These are phyloP conservation scores for Amblyraja radiata DNA, from an alignment of 2,797 vertebrate genomes.

Conservation along the genomic window DNA sequence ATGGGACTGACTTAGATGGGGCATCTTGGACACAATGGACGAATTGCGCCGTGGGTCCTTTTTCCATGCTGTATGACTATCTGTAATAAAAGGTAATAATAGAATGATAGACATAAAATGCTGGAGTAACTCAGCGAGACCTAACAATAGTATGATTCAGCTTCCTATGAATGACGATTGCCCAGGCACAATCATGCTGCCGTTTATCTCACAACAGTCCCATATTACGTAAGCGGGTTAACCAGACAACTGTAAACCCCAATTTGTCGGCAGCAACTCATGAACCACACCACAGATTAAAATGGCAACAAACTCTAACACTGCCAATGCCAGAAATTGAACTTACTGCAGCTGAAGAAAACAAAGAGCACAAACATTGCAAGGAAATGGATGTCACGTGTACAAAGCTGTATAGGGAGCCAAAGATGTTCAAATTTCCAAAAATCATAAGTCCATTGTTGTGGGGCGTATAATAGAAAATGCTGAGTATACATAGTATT, in stretches of 20 bases:
- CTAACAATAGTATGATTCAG: background rate
- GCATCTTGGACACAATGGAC: too few species aligned
- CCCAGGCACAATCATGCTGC: background rate
- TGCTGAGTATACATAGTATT: background rate
- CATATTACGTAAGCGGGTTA: background rate
- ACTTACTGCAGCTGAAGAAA: background rate
- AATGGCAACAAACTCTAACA: background rate
- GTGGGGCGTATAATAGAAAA: background rate
- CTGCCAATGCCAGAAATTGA: background rate
- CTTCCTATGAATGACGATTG: background rate
- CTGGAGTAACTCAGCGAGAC: too few species aligned
- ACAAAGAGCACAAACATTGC: background rate
- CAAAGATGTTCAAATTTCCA: background rate
- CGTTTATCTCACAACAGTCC: background rate
- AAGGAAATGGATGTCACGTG: background rate
- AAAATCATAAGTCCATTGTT: background rate
- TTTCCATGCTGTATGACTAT: too few species aligned
- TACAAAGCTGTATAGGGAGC: background rate
- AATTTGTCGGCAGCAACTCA: background rate
- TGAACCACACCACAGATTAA: background rate
- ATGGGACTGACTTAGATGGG: too few species aligned
- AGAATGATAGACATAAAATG: too few species aligned
- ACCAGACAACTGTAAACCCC: background rate
- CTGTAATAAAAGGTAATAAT: too few species aligned
- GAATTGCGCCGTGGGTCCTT: too few species aligned